A percentile compares a stretch with the other conserved stretches of the same genome.
phyloP scores from a whole-genome alignment of 1,140 invertebrate species.

The Nixonia krombeini region DNA sequence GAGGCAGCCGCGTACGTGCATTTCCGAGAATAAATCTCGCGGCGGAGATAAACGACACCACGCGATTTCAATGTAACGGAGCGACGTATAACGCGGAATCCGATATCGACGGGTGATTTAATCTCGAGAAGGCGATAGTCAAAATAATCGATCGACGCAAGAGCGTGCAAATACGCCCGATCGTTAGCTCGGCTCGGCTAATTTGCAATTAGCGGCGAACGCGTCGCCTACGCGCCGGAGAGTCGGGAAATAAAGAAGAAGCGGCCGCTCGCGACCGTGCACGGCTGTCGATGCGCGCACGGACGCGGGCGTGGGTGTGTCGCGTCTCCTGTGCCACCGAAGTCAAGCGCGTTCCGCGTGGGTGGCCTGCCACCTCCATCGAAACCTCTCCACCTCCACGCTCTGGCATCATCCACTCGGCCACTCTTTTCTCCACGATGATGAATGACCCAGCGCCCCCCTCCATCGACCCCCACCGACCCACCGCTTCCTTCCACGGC shows the following conservation, averaged over 20 bases:
- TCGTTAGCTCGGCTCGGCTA: neutral
- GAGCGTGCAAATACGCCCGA: too few relatives aligned
- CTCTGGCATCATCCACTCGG: constrained; percentile 22
- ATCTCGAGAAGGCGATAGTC: too few relatives aligned
- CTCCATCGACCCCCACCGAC: too few relatives aligned
- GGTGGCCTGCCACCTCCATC: constrained; percentile 34
- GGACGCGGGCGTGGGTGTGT: constrained; percentile 14
- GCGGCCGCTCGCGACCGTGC: neutral
- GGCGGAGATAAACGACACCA: too few relatives aligned
- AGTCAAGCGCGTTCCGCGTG: constrained; percentile 28
- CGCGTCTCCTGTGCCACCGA: constrained; percentile 36
- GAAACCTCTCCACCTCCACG: constrained; percentile 12
- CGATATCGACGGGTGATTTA: too few relatives aligned
- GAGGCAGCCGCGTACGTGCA: too few relatives aligned
- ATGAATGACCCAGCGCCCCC: constrained; percentile 21
- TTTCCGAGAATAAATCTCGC: too few relatives aligned
- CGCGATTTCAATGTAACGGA: too few relatives aligned
- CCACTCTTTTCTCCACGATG: constrained; percentile 25
- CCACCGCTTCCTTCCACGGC: too few relatives aligned
- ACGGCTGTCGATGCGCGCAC: neutral
- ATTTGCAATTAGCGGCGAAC: neutral
- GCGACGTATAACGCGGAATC: too few relatives aligned
- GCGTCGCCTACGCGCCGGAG: neutral
- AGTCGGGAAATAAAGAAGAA: neutral
- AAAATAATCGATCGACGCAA: too few relatives aligned